Evolutionary conservation across 2,113 vertebrate species (phyloP), one percentile per base, ranked within the genome.

Genomic region (Charina bottae): DNA sequence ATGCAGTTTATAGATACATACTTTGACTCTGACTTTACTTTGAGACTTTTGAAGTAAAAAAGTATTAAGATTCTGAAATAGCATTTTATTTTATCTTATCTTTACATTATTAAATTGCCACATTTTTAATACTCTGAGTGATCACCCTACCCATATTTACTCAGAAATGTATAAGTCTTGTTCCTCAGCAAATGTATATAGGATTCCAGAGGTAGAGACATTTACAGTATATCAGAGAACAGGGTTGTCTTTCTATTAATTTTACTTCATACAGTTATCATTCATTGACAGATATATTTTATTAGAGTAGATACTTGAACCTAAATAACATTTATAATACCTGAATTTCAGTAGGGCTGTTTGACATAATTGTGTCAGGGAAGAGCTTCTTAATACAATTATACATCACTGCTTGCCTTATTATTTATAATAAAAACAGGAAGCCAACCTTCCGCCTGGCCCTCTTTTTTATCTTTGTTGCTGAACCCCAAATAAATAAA

Each of bases 181-280:
- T n/a, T 86, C 6, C 53, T 55, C n/a, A 55, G 85, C n/a, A 55
- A 55, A n/a, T 8, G 1, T 33, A 53, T 55, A n/a, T 86, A 19
- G 85, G 28, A 55, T 86, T n/a, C 9, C 13, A 55, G 85, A 78
- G 17, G 72, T 78, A 78, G 37, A 78, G 19, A 17, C 17, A 42
- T 78, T 78, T 78, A 78, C 17, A 42, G 37, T 42, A 42, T 78
- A 78, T 78, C 33, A 42, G 42, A 42, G 72, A 42, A 78, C 72
- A 78, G 21, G 17, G 7, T 42, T 42, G 17, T 23, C 33, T 78
- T 78, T 78, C 21, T 78, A 78, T 78, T 78, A 13, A 93, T 89
- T 93, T 94, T 90, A 72, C 90, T 90, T 90, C 87, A 90, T 0
- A 94, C 19, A 54, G 33, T 78, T 42, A 78, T 78, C 33, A 42